Percentiles rank a stretch among this genome's conserved stretches.
Conservation (phyloP, 2,888 invertebrate species). For the Acanthopleura granulata region DNA sequence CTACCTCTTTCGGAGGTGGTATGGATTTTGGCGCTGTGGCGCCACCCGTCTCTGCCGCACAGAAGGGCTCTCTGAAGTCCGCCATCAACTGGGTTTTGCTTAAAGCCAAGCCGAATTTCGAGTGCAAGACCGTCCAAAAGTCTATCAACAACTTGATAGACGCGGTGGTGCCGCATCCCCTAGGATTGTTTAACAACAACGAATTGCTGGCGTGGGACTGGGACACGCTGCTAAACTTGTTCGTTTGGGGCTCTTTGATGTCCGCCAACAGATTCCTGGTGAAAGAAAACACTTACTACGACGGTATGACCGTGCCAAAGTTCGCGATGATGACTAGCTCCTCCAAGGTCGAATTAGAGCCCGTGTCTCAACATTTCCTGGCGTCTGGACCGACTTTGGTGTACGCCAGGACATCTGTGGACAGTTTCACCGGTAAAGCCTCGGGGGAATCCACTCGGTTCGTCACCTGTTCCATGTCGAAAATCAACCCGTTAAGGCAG, state of each 20-base stretch:
- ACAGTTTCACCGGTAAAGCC: not conserved
- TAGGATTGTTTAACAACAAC: not conserved
- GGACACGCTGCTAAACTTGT: not conserved
- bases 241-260: not conserved
- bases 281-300: not conserved
- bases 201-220: not conserved
- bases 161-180: not conserved
- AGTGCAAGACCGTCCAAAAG: not conserved
- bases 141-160: not conserved
- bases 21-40: not conserved
- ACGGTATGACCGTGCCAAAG: not conserved
- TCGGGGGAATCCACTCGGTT: not conserved
- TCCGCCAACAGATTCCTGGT: not conserved
- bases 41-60: not conserved
- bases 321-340: not conserved
- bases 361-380: not conserved
- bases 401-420: not conserved
- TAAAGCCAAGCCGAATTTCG: not conserved
- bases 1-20: not conserved
- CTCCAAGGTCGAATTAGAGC: not conserved
- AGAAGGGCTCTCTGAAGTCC: not conserved
- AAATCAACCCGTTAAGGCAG: not conserved
- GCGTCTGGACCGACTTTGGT: not conserved
- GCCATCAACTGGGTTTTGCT: not conserved
- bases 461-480: not conserved